Base-by-base conservation (phyloP, 1,140 invertebrate species). In the Sycobia sp. region DNA sequence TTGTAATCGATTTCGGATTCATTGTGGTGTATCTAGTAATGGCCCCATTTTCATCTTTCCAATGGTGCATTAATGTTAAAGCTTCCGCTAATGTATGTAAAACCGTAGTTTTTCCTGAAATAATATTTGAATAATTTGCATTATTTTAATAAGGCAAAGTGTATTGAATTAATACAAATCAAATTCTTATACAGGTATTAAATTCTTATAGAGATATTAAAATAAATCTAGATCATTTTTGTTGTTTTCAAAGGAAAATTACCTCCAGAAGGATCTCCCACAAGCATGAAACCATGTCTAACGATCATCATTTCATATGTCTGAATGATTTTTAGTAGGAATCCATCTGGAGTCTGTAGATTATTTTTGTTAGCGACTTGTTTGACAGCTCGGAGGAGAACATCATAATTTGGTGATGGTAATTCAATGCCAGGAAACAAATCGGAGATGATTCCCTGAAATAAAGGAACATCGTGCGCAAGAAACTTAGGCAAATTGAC, bases 401-500 rank as follows among this genome's bases (percentile, higher is more conserved):
- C 79, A 23, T 78, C 82, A 76, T 95, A 94, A 75, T 93, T 90
- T 1, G 89, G 87, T 58, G 86, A 79, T 0, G 92, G 91, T 34
- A 95, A 73, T 39, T 79, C 80, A 3, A 93, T 83, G 1, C 89
- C 90, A 2, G 94, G 94, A 82, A 97, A 97, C 62, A 97, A 84
- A 82, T 97, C 95, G 5, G 90, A 91, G 55, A 96, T 92, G 46
- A 97, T 97, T 14, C 93, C 94, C 73, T 94, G 84, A 68, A 97
- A 98, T 4, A 98, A 82, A 1, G 93, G 92, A 27, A 97, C 86
- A 77, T 98, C 95, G 73, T 89, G 88, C 4, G 89, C 89, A 39
- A 96, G 82, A 83, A 98, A 97, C 77, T 97, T 97, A 0, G 95
- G 92, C 38, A 96, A 81, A 84, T 97, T 97, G 0, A 97, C 93